Base-by-base conservation (phyloP, 1,140 invertebrate genomes). In the Forficula auricularia region DNA sequence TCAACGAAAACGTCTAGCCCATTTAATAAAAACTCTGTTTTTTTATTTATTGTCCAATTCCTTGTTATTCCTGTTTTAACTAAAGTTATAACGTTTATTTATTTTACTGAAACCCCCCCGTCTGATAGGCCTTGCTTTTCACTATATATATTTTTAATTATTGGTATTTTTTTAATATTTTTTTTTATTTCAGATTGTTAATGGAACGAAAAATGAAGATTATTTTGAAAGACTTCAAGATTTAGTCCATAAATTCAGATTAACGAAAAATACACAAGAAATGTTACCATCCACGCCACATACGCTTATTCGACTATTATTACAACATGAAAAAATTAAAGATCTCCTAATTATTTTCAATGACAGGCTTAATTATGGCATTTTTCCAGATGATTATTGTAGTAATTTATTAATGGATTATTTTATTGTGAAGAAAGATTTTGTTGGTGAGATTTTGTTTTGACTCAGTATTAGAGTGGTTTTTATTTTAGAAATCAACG, bases 361-460 rank as follows among this genome's bases (percentile, higher is more conserved):
- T 51, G 77, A 90, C 56, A 73, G 87, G 38, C 59, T 89, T 9
- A 81, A 82, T 53, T 95, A 84, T 64, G 91, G 92, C 1, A 61
- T 97, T 20, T 94, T 95, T 56, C 69, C 85, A 12, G 86, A 96
- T 63, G 59, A 75, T 42, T 79, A 78, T 51, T 64, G 70, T 32
- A 75, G 73, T 33, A 89, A 87, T 61, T 63, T 92, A 12, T 58
- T 91, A n/a, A 70, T 96, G 63, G 77, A 94, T 53, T 63, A 68
- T 22, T 79, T 88, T 49, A 59, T 94, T 14, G 74, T 79, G 52
- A 60, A 66, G 3, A 59, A 77, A 39, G 68, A 89, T 55, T 79
- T 64, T 57, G 44, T 49, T 46, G 56, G 62, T 63, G 44, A 7
- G 38, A 27, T 6, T 27, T 10, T 27, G 4, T 27, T 10, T 4